Base-by-base conservation (phyloP, 2,888 invertebrate genomes). In the Quadroppia sp. region DNA sequence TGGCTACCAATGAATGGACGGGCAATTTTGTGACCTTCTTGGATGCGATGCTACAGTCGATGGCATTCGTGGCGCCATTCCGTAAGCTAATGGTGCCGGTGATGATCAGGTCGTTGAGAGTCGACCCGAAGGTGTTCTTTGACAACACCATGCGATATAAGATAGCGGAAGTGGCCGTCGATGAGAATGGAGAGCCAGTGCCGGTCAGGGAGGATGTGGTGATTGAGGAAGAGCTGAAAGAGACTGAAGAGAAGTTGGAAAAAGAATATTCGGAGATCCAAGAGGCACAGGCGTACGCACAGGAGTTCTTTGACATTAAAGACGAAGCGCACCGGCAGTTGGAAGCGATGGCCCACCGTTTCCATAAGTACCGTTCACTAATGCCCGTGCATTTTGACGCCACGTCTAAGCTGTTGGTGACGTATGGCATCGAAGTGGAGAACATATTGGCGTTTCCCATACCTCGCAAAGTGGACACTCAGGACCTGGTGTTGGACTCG, bases 11-110 rank as follows among this genome's bases (percentile, higher is more conserved):
- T 77, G 85, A 87, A 76, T 98, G 96, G 96, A 87, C 87, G 74
- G 88, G 89, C 77, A 92, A 96, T 83, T 98, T 96, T 96, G 88
- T 97, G 75, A 89, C 94, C 64, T 98, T 90, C 84, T 88, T 97
- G 83, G 98, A 98, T 82, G 94, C 94, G 0, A 92, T 98, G 90
- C 86, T 98, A 64, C 98, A 98, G 84, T 94, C 94, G 82, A 88
- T 89, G 71, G 90, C 96, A 80, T 84, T 95, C 77, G 89, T 90
- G 71, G 87, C 87, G 78, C 87, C 88, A 78, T 87, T 89, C 32
- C 87, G 90, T 64, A 90, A 91, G 80, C 85, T 97, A n/a, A 90
- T 90, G 82, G 83, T 97, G 77, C 96, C 96, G 0, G 94, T 94
- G 45, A 87, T 94, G 75, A 86, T 97, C 75, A 91, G 91, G 81